Conservation (phyloP, 2,113 vertebrate species). For the Mellivora capensis region DNA sequence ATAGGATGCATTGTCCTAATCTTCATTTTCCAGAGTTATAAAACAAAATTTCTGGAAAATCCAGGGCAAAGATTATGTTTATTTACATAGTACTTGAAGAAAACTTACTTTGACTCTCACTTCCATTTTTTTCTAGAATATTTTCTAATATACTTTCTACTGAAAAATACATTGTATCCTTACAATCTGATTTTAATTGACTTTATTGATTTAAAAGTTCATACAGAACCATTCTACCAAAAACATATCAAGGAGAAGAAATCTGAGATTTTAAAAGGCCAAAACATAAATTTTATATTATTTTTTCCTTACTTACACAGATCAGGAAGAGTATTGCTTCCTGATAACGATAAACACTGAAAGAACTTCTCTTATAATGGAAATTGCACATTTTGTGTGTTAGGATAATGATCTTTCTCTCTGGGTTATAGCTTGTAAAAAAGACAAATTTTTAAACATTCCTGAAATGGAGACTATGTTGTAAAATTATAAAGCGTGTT, state of each 20-base stretch:
- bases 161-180: not conserved
- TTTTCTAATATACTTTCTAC: not conserved
- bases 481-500: not conserved
- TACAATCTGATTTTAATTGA: not conserved
- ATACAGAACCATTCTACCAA: not conserved
- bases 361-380: not conserved
- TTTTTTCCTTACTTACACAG: not conserved
- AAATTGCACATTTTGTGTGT: not conserved
- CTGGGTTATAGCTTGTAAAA: not conserved
- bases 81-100: not conserved
- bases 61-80: not conserved
- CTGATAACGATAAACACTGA: not conserved
- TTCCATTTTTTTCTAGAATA: not conserved
- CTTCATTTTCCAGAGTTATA: not conserved
- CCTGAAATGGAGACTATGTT: not conserved
- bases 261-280: not conserved
- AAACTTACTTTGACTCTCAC: not conserved
- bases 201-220: not conserved
- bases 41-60: not conserved
- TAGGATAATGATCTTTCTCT: not conserved
- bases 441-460: not conserved
- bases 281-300: not conserved
- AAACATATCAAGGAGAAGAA: not conserved
- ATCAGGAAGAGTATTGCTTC: not conserved
- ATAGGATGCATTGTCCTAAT: too few species aligned